These are phyloP conservation scores for Lutraria rhynchaena DNA, from an alignment of 1,140 invertebrate species.

Conservation along the genomic window DNA sequence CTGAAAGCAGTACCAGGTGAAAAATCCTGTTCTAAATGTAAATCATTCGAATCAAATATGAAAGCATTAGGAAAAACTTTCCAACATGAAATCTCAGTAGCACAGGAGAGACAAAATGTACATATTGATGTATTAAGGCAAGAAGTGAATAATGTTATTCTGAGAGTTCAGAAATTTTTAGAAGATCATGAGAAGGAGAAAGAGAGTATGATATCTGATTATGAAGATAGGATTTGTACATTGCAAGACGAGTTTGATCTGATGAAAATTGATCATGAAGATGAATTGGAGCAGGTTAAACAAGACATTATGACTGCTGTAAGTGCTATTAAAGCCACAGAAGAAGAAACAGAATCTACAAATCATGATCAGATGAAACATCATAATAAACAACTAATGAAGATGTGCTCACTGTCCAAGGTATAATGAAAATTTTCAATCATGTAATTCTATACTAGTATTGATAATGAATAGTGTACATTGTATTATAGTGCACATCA, in stretches of 20 bases:
- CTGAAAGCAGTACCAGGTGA: constrained; percentile 60
- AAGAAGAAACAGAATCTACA: constrained; percentile 72
- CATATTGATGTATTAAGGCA: constrained; percentile 75
- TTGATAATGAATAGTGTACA: no score
- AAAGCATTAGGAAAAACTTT: constrained; percentile 72
- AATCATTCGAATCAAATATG: constrained; percentile 68
- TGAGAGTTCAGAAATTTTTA: constrained; percentile 71
- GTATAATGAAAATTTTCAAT: no score
- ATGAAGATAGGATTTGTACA: constrained; percentile 69
- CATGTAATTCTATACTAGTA: no score
- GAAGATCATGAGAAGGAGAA: constrained; percentile 72
- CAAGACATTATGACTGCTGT: constrained; percentile 79
- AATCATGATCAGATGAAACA: constrained; percentile 66
- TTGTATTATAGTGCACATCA: no score
- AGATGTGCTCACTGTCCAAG: constrained; percentile 65
- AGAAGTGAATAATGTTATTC: constrained; percentile 67
- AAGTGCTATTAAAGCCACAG: constrained; percentile 76
- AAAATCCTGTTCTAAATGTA: constrained; percentile 58
- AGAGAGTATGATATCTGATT: constrained; percentile 66
- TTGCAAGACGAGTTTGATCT: constrained; percentile 73
- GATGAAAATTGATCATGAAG: constrained; percentile 74
- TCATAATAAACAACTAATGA: constrained; percentile 68
- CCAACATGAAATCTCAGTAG: constrained; percentile 72
- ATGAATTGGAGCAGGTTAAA: constrained; percentile 75
- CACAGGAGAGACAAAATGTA: constrained; percentile 74